Evolutionary conservation across 2,113 vertebrate species (phyloP), one percentile per base, ranked within the genome.

Genomic region (Scolopax mira): DNA sequence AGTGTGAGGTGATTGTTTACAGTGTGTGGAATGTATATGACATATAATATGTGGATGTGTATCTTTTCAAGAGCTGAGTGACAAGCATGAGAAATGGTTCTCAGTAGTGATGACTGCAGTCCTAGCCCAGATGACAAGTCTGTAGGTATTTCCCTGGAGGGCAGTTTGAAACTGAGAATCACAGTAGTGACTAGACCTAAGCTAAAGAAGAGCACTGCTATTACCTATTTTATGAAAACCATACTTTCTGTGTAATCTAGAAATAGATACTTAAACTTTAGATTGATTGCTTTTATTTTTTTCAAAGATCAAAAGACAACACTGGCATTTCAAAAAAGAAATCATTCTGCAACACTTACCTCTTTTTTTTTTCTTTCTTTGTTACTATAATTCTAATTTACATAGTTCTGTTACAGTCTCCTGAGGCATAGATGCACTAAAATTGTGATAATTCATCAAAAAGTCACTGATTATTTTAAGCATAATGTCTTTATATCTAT

Each of bases 61-160:
- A 83, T 90, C 74, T 67, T 87, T 77, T 58, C 44, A 85, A 72
- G 64, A 80, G 14, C 83, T 89, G 46, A 94, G 52, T 78, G 82
- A 46, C 60, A 95, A 72, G 33, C 25, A 79, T 93, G 70, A 89
- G 92, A 90, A 97, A 93, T 85, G 30, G 24, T 64, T 96, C 41
- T 92, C 10, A 25, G 51, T 15, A 62, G 27, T 71, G 67, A 92
- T 78, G 73, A 81, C 24, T 95, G 13, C 11, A 79, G 39, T 58
- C 18, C 67, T 75, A 86, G 54, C n/a, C 35, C 51, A 84, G 79
- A 94, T 79, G 73, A 97, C 70, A 82, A 79, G 41, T 33, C 10
- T 72, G 37, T 58, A 60, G 33, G 21, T 88, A 57, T 93, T 88
- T 97, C 90, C 82, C 37, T 66, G 66, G 95, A 89, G 82, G 65